These are phyloP conservation scores for Channa maculata DNA, from an alignment of 2,113 vertebrate species.

Conservation along the genomic window DNA sequence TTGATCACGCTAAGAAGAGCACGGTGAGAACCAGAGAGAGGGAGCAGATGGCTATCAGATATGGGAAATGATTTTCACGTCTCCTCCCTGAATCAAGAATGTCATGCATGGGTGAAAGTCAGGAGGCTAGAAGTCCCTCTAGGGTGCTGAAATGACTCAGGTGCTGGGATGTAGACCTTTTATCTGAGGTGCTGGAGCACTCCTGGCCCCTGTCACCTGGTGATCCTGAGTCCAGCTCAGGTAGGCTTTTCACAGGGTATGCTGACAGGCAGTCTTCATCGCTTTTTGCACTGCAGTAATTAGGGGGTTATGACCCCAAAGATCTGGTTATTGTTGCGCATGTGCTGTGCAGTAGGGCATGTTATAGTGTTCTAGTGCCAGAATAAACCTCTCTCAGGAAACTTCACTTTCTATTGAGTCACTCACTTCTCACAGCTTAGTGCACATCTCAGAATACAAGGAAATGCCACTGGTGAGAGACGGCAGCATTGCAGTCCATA, in stretches of 20 bases:
- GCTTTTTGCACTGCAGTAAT: constrained; percentile 61
- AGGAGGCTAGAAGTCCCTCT: constrained; percentile 68
- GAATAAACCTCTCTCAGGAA: constrained; percentile 80
- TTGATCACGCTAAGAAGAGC: constrained; percentile 70
- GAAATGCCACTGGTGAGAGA: constrained; percentile 74
- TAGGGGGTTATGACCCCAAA: constrained; percentile 75
- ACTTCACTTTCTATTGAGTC: constrained; percentile 73
- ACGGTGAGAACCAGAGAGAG: constrained; percentile 61
- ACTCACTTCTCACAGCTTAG: constrained; percentile 58
- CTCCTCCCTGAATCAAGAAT: constrained; percentile 50
- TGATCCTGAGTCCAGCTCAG: constrained; percentile 60
- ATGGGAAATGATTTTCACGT: constrained; percentile 67
- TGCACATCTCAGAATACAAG: constrained; percentile 70
- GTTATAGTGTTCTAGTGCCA: constrained; percentile 62
- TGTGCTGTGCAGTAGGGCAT: constrained; percentile 56
- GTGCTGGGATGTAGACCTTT: constrained; percentile 70
- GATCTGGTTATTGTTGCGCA: constrained; percentile 66
- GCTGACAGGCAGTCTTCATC: constrained; percentile 72
- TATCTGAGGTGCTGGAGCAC: constrained; percentile 69
- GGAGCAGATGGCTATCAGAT: constrained; percentile 74
- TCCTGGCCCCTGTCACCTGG: constrained; percentile 63
- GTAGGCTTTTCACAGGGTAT: constrained; percentile 61
- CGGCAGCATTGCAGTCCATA: constrained; percentile 61
- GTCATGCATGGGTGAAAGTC: constrained; percentile 55
- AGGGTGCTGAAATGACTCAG: constrained; percentile 69